Percentiles rank a stretch among this genome's conserved stretches.
phyloP scores from a whole-genome alignment of 2,113 vertebrate species.

The Hippoglossus stenolepis region DNA sequence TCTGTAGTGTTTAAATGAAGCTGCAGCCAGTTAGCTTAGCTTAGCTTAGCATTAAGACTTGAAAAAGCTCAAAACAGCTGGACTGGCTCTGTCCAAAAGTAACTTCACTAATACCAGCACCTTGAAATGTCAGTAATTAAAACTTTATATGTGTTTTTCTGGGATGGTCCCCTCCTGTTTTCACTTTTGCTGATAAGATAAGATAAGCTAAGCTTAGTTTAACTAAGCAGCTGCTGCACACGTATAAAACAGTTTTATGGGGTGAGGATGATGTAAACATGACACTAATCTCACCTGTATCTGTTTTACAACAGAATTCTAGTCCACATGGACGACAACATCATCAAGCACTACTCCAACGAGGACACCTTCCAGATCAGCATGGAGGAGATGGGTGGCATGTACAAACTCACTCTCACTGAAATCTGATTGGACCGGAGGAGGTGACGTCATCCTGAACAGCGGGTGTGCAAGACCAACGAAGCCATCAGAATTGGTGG shows the following conservation, averaged over 20 bases:
- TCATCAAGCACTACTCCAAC: constrained; percentile 98
- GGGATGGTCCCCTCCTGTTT: too few species aligned
- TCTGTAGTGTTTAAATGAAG: too few species aligned
- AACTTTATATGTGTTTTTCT: too few species aligned
- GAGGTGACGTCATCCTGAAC: not conserved
- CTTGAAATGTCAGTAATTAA: too few species aligned
- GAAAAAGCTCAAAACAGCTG: too few species aligned
- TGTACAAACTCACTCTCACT: constrained; percentile 94
- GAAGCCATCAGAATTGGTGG: constrained; percentile 46
- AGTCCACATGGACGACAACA: constrained; percentile 99
- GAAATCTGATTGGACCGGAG: constrained; percentile 87
- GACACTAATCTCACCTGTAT: not conserved
- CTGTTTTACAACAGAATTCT: constrained; percentile 86
- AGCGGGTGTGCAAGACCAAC: not conserved
- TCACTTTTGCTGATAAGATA: too few species aligned
- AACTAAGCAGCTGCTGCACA: not conserved
- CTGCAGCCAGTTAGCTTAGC: too few species aligned
- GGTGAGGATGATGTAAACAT: not conserved
- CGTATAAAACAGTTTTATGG: not conserved
- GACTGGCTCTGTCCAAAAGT: too few species aligned
- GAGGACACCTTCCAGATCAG: constrained; percentile 99
- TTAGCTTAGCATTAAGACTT: too few species aligned
- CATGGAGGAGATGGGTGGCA: constrained; percentile 90
- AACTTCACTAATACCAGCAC: too few species aligned
- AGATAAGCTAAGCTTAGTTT: not conserved